Evolutionary conservation across 2,113 vertebrate species (phyloP).

Genomic region (Crotalus helleri): DNA sequence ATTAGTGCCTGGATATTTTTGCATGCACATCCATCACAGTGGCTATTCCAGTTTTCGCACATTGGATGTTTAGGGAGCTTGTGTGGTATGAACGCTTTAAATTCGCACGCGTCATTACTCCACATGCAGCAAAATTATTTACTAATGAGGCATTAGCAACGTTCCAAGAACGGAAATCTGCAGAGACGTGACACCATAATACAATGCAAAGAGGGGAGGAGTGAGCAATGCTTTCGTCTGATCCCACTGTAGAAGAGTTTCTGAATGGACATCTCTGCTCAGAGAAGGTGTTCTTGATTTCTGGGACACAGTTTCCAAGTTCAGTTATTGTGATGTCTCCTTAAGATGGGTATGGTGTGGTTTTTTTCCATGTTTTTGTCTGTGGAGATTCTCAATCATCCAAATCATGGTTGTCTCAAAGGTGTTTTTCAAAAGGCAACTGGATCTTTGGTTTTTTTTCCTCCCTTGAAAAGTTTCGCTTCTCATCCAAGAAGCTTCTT

Average conservation of each 20-base stretch:
- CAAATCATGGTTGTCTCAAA: too few relatives aligned
- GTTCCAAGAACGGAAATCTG: neutral
- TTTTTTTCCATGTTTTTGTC: too few relatives aligned
- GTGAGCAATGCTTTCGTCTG: neutral
- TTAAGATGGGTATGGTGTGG: neutral
- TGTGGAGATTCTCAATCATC: too few relatives aligned
- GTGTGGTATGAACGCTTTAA: neutral
- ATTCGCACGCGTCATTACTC: conserved; percentile 30
- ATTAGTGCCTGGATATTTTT: conserved; percentile 53
- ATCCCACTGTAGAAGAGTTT: neutral
- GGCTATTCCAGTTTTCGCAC: neutral
- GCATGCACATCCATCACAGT: conserved; percentile 48
- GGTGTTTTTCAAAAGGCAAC: too few relatives aligned
- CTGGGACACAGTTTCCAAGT: neutral
- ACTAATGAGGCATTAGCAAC: conserved; percentile 45
- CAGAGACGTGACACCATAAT: rapidly evolving
- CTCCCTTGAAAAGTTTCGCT: too few relatives aligned
- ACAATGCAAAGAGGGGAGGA: rapidly evolving
- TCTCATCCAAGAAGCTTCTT: too few relatives aligned
- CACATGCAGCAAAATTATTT: conserved; percentile 54
- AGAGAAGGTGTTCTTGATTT: neutral
- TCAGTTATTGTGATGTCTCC: neutral
- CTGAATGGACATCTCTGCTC: neutral
- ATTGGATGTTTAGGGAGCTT: conserved; percentile 2
- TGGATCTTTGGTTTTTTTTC: too few relatives aligned